These are phyloP conservation scores for Stenotaenia linearis DNA, from an alignment of 2,888 invertebrate species.

Conservation along the genomic window DNA sequence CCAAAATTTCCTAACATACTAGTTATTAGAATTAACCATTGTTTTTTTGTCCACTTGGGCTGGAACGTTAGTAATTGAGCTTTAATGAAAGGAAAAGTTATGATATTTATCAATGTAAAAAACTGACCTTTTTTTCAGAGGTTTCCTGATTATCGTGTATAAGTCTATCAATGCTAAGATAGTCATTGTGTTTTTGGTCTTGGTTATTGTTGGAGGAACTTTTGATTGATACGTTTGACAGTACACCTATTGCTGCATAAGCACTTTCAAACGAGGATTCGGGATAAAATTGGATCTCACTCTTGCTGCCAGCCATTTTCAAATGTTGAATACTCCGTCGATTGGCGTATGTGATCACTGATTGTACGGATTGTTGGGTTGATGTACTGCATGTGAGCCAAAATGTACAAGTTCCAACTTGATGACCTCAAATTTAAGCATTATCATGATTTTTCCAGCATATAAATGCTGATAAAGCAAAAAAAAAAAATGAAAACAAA, in stretches of 20 bases:
- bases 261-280: neutral
- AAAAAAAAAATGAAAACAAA: no score
- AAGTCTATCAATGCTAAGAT: neutral
- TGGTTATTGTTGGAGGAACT: neutral
- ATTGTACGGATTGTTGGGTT: neutral
- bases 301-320: neutral
- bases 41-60: conserved; percentile 47
- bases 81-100: no score
- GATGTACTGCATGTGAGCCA: no score
- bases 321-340: neutral
- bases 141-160: neutral
- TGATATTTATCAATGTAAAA: no score
- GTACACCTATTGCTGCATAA: neutral
- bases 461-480: no score
- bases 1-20: conserved; percentile 77
- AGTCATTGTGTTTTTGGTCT: neutral
- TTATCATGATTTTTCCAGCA: no score
- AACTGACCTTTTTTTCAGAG: neutral
- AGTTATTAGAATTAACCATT: conserved; percentile 70
- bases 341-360: neutral
- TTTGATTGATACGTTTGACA: neutral
- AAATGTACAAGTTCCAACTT: no score
- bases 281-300: neutral
- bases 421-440: no score
- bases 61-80: no score